Base-by-base conservation (phyloP, 2,797 vertebrate genomes). In the Takifugu rubripes region DNA sequence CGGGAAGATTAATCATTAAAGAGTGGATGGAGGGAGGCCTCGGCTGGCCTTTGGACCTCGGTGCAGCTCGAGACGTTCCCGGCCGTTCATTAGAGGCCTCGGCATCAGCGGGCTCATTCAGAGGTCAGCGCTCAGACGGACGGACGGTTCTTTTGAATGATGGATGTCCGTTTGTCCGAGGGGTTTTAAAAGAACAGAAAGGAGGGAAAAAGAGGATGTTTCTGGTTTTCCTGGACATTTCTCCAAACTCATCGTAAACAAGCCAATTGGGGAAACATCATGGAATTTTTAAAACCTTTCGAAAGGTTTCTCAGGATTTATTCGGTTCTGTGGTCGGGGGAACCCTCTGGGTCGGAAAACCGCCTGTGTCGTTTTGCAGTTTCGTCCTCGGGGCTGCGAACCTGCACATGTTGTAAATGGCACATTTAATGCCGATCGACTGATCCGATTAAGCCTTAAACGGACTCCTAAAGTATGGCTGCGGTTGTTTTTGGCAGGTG, bases 231-330 rank as follows among this genome's bases (percentile, higher is more conserved):
- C 67, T 58, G 67, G 68, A 84, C 72, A 77, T 76, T 82, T 63
- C 43, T 71, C 72, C 81, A 85, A 88, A 86, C 81, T 53, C 84
- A 85, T 75, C 67, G 81, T 60, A 75, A 77, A 76, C 85, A 84
- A 68, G 72, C 74, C 73, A 49, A 76, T 74, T 80, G 74, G 75
- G 31, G 31, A 33, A 33, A 33, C 5, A 9, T 33, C 6, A 33
- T 10, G 31, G 31, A 27, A 6, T 27, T 27, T 6, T 27, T 21
- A 21, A 27, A 27, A 27, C 27, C 56, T 77, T 59, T 72, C 46
- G 27, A 27, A 62, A 42, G 55, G 27, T 29, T 29, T 29, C 2
- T 29, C 27, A 6, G 27, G 5, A 29, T 29, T 29, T 7, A 29
- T 5, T 29, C 8, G 21, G 21, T 21, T 21, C 21, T 21, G 21